These are phyloP conservation scores for Spialia ferax DNA, from an alignment of 2,888 invertebrate genomes.

Conservation along the genomic window DNA sequence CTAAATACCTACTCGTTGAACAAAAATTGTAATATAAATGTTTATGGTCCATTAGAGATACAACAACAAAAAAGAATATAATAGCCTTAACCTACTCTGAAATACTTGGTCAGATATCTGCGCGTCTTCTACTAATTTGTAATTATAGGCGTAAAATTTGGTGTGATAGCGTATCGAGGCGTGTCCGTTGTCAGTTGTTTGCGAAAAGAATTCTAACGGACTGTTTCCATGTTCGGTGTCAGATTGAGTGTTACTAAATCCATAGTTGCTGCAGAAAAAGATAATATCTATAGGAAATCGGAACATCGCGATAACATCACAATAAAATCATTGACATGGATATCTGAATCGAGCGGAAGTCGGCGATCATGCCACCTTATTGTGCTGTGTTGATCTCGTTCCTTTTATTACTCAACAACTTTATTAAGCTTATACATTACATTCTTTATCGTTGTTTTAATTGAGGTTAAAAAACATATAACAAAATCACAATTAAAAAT, in stretches of 20 bases:
- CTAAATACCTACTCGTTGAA: neutral
- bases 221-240: conserved; percentile 61
- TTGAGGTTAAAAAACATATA: neutral
- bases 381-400: conserved; percentile 25
- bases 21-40: conserved; percentile 12
- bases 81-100: conserved; percentile 55
- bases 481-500: conserved; percentile 29
- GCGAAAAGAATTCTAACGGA: conserved; percentile 79
- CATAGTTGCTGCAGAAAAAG: conserved; percentile 45
- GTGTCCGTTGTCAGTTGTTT: conserved; percentile 61
- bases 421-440: conserved; percentile 19
- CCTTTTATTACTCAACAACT: conserved; percentile 31
- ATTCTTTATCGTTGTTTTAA: conserved; percentile 29
- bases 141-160: conserved; percentile 73
- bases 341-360: conserved; percentile 39
- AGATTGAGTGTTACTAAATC: conserved; percentile 51
- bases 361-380: conserved; percentile 37
- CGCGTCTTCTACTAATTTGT: conserved; percentile 63
- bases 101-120: conserved; percentile 51
- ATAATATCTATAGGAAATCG: conserved; percentile 59
- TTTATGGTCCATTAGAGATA: conserved; percentile 27
- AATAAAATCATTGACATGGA: conserved; percentile 40
- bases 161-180: conserved; percentile 64
- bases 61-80: conserved; percentile 45
- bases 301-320: conserved; percentile 48